Conservation (phyloP, 1,140 invertebrate species). For the Batillaria attramentaria region DNA sequence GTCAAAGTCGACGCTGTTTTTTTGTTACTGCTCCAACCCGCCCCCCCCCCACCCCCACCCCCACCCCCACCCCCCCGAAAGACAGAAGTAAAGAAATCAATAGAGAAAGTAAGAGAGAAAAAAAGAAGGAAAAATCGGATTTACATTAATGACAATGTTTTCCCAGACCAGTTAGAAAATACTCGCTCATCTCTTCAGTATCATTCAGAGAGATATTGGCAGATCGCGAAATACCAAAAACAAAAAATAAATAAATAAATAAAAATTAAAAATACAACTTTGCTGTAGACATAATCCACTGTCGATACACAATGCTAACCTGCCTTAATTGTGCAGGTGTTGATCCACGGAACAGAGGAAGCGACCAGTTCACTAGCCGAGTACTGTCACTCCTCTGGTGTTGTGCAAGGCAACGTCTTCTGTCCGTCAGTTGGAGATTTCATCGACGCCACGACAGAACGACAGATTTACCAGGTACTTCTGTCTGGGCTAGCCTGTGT, state of each 20-base stretch:
- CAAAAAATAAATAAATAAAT: slow-evolving; percentile 10
- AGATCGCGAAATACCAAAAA: no score
- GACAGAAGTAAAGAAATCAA: no score
- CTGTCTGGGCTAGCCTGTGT: background rate
- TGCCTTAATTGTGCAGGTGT: slow-evolving; percentile 64
- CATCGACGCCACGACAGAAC: slow-evolving; percentile 97
- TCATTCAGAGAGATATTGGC: no score
- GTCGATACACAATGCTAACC: background rate
- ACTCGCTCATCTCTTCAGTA: no score
- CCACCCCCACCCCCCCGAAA: no score
- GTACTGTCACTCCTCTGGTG: slow-evolving; percentile 75
- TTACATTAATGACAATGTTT: no score
- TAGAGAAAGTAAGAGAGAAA: no score
- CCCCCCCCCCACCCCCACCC: no score
- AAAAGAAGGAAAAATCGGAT: no score
- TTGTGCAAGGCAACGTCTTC: slow-evolving; percentile 79
- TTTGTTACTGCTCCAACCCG: no score
- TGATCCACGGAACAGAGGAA: slow-evolving; percentile 80
- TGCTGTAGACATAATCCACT: background rate
- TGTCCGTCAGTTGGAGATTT: slow-evolving; percentile 87
- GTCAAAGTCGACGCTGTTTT: no score
- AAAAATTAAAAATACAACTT: background rate
- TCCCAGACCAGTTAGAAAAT: no score
- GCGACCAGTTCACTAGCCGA: slow-evolving; percentile 79
- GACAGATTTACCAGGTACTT: slow-evolving; percentile 95